Evolutionary conservation across 2,888 invertebrate species (phyloP), one percentile per base, ranked within the genome.

Genomic region (Eugnorisma glareosa): DNA sequence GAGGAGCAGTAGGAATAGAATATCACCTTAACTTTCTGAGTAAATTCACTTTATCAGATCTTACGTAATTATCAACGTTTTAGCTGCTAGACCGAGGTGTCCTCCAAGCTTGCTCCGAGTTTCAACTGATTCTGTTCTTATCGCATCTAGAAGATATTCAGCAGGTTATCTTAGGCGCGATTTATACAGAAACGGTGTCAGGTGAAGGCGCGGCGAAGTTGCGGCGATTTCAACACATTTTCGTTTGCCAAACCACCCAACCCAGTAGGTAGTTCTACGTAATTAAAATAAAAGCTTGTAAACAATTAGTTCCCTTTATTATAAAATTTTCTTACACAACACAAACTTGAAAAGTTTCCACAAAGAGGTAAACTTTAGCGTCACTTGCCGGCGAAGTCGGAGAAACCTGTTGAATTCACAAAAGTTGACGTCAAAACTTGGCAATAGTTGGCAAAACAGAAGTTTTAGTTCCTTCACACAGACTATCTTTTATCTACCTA

Each of bases 341-440:
- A n/a, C 4, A 48, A 21, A 37, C 6, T 37, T 37, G 37, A 37
- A 37, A 37, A 37, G 6, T 31, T 45, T 37, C 24, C 2, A 7
- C 59, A 18, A 31, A 18, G 7, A 59, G 15, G 57, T 57, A 7
- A 59, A 18, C 7, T 11, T 8, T 2, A 59, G 21, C 57, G 28
- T 59, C 59, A 18, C 31, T 18, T 57, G n/a, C 13, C 13, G 28
- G 18, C 57, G 3, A 15, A 77, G 57, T 57, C 51, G 28, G 37
- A 13, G 57, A 59, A 80, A 82, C 83, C 77, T 80, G 79, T 80
- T 75, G 82, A 68, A 51, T 79, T 57, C 59, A 57, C 45, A 78
- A 75, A 79, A 75, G 75, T 75, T 61, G 28, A 43, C 45, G 77
- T 82, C 64, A 21, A 11, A 76, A 69, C 68, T 80, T 76, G 1